Evolutionary conservation across 2,888 invertebrate genomes (phyloP).

Genomic region (Mellilla xanthometata): DNA sequence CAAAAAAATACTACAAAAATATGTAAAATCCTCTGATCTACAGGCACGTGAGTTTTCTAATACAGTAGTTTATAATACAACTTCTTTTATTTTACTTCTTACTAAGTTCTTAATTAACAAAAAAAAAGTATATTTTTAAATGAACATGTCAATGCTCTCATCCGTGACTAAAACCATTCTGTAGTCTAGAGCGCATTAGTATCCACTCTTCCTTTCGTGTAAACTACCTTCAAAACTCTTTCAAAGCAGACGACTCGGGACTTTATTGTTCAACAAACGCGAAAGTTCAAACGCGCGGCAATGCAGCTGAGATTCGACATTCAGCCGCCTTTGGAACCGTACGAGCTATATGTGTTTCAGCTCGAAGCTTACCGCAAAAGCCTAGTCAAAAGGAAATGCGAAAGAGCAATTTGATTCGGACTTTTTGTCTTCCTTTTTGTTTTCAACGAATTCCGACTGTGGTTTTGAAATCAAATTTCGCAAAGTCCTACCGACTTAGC

Average conservation of each 20-base stretch:
- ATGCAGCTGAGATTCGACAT: constrained; percentile 21
- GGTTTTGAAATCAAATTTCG: background rate
- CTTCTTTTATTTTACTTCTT: too few relatives aligned
- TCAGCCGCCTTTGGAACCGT: constrained; percentile 18
- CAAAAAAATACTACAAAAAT: too few relatives aligned
- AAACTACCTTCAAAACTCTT: background rate
- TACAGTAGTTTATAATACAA: too few relatives aligned
- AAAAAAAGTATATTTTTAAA: too few relatives aligned
- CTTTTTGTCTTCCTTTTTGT: constrained; percentile 1
- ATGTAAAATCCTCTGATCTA: too few relatives aligned
- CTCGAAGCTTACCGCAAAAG: constrained; percentile 6
- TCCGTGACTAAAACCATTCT: background rate
- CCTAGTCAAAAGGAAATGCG: constrained; percentile 6
- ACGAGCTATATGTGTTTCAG: constrained; percentile 17
- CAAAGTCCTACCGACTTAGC: background rate
- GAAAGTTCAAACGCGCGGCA: constrained; percentile 16
- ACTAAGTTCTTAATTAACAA: too few relatives aligned
- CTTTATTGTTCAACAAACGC: constrained; percentile 14
- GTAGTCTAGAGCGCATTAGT: background rate
- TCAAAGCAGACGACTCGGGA: constrained; percentile 1
- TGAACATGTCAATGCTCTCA: too few relatives aligned
- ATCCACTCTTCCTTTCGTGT: background rate
- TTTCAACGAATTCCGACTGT: background rate
- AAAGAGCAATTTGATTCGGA: constrained; percentile 5
- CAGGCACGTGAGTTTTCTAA: too few relatives aligned